These are phyloP conservation scores for Drosophila athabasca DNA, from an alignment of 1,140 invertebrate species.

Conservation along the genomic window DNA sequence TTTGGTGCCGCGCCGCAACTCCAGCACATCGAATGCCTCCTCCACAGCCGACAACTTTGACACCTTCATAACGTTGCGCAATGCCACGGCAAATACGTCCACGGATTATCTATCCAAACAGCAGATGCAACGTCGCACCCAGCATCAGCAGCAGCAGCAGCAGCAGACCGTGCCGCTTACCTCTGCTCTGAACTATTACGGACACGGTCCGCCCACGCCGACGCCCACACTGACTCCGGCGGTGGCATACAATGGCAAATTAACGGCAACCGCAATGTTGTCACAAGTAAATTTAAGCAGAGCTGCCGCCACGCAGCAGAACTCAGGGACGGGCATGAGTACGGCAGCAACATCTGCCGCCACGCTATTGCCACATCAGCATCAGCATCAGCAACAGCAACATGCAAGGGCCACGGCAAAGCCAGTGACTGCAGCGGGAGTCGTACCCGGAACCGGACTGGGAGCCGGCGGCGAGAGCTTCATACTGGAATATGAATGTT, in stretches of 20 bases:
- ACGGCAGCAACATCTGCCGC: conserved; percentile 15
- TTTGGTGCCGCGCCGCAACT: conserved; percentile 68
- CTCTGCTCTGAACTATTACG: conserved; percentile 74
- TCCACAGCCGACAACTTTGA: conserved; percentile 80
- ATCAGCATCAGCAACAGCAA: conserved; percentile 15
- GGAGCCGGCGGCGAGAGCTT: conserved; percentile 56
- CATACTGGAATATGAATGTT: conserved; percentile 82
- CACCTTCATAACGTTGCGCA: conserved; percentile 73
- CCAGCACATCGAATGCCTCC: conserved; percentile 77
- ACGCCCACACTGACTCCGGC: conserved; percentile 37
- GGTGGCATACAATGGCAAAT: conserved; percentile 74
- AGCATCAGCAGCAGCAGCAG: conserved; percentile 39
- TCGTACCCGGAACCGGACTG: too few relatives aligned
- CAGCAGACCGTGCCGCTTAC: conserved; percentile 53
- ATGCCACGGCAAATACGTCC: conserved; percentile 49
- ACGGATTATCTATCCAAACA: conserved; percentile 54
- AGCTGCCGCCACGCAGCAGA: conserved; percentile 48
- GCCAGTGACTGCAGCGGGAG: too few relatives aligned
- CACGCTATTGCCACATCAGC: conserved; percentile 4
- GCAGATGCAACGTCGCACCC: conserved; percentile 43
- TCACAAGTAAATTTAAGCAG: conserved; percentile 74
- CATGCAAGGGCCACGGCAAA: conserved; percentile 9
- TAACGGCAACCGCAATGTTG: conserved; percentile 78
- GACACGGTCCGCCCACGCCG: conserved; percentile 44
- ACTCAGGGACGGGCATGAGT: conserved; percentile 15